phyloP scores from a whole-genome alignment of 2,113 vertebrate species.

The Oenanthe oenanthe region DNA sequence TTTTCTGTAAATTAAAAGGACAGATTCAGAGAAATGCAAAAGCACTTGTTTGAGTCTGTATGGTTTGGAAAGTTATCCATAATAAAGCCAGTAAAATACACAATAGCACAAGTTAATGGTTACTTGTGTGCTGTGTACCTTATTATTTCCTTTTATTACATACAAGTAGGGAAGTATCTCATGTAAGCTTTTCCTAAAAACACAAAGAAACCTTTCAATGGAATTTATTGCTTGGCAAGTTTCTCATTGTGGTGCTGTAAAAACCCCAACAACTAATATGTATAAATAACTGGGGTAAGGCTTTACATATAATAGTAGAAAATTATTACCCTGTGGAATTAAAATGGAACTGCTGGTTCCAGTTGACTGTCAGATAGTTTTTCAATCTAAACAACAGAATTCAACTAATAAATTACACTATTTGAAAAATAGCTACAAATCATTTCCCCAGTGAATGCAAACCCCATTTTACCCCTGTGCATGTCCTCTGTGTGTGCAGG shows the following conservation, averaged over 20 bases:
- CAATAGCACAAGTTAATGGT: constrained; percentile 47
- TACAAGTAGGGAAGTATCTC: constrained; percentile 49
- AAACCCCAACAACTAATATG: constrained; percentile 28
- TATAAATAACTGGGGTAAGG: constrained; percentile 31
- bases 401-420: constrained; percentile 43
- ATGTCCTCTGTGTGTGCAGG: background rate
- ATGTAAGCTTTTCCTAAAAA: constrained; percentile 58
- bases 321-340: constrained; percentile 49
- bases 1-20: constrained; percentile 63
- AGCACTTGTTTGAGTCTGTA: background rate
- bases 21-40: constrained; percentile 36
- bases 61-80: constrained; percentile 5
- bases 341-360: constrained; percentile 48
- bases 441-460: constrained; percentile 39
- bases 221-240: constrained; percentile 60
- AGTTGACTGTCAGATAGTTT: constrained; percentile 38
- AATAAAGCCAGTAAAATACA: constrained; percentile 33
- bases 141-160: constrained; percentile 55
- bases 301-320: constrained; percentile 49
- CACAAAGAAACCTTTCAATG: constrained; percentile 59
- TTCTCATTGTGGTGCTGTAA: constrained; percentile 35
- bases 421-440: constrained; percentile 55
- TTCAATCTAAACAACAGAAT: constrained; percentile 44
- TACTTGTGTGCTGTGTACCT: constrained; percentile 36
- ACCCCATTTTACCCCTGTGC: background rate